Base-by-base conservation (phyloP, 1,140 invertebrate species). In the Drosophila gunungcola region DNA sequence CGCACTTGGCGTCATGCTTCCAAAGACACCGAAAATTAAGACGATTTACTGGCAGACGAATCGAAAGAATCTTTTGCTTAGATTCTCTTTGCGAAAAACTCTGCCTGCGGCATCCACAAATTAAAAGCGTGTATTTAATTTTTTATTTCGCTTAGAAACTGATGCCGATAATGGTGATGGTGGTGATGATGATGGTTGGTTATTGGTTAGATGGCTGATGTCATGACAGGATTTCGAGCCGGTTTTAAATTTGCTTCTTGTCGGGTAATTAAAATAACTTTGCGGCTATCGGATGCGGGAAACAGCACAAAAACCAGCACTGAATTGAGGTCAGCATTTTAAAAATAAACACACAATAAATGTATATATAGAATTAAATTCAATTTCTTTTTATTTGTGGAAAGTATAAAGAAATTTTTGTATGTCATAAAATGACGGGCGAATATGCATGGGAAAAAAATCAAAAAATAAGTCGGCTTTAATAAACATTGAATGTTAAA, bases 181-280 rank as follows among this genome's bases (percentile, higher is more conserved):
- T 74, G 62, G 65, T 78, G 72, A 76, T 73, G 64, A 61, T 79
- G 69, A 58, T 60, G 55, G 12, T 45, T 45, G 62, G 42, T 29
- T 62, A 38, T 61, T 73, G 77, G 36, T 53, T 43, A 57, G 73
- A 54, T 12, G 38, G 48, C 80, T 83, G 80, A 83, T 83, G 79
- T 82, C 79, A 82, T 82, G 79, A 7, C 80, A 82, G 79, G 74
- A 82, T 82, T 82, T 68, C 7, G 42, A 77, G 74, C 79, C 57
- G 68, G 79, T 82, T 81, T 73, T 45, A 21, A 42, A 39, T 13
- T 54, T 36, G 25, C 63, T 67, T 38, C 32, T 70, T 69, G 42
- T 12, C 11, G 64, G 51, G 16, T 56, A 73, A 78, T 73, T 78
- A 65, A 77, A 54, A 77, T 49, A 54, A 57, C 67, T 77, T 61